Evolutionary conservation across 2,797 vertebrate genomes (phyloP).

Genomic region (Poecilia gillii): DNA sequence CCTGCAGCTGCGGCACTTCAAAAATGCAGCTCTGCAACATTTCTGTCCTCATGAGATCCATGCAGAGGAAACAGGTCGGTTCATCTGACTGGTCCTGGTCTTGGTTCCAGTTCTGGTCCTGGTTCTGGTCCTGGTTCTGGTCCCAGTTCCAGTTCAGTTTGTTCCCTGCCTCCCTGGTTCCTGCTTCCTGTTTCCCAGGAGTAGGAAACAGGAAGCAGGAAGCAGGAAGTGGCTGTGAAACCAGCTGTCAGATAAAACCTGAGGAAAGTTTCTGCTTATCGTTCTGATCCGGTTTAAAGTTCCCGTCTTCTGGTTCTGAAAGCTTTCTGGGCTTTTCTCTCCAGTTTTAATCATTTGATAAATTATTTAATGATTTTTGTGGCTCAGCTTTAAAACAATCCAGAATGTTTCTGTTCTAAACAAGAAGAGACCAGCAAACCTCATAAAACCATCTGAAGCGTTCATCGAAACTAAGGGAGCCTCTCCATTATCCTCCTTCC

Average conservation of each 20-base stretch:
- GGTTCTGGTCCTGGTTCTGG: no score
- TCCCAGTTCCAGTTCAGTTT: neutral
- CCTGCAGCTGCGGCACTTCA: neutral
- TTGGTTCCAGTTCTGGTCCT: no score
- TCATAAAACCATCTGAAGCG: no score
- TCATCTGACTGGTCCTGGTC: neutral
- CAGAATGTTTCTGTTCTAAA: no score
- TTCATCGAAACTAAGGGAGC: no score
- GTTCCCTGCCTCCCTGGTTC: neutral
- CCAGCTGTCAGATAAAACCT: neutral
- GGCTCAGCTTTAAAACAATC: no score
- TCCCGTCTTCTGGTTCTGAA: no score
- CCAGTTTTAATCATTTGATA: no score
- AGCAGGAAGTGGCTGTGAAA: neutral
- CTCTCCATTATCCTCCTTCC: no score
- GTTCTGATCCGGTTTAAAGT: neutral
- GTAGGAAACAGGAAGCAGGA: neutral
- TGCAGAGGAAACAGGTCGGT: neutral
- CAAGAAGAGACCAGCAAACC: no score
- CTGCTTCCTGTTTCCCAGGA: no score
- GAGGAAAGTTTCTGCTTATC: neutral
- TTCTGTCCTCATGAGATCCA: neutral
- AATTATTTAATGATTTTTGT: no score
- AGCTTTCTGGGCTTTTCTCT: neutral
- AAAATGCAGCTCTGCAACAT: conserved; percentile 6